phyloP scores from a whole-genome alignment of 2,888 invertebrate species.

The Tetrapedia diversipes region DNA sequence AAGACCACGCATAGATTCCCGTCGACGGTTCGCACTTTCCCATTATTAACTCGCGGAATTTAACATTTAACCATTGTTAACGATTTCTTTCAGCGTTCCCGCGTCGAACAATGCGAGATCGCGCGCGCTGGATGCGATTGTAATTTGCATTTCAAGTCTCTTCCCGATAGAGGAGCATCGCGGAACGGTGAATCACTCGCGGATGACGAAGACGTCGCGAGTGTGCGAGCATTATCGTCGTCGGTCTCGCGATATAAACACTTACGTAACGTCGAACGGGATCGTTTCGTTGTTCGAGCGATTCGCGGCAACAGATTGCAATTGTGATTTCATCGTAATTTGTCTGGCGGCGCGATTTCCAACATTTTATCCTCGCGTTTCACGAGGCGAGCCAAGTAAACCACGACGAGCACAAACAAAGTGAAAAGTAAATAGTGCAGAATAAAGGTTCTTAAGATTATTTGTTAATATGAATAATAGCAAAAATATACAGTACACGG shows the following conservation, averaged over 20 bases:
- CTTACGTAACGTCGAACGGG: slow-evolving; percentile 38
- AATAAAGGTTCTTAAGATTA: too few relatives aligned
- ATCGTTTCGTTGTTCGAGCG: neutral
- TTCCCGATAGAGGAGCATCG: slow-evolving; percentile 39
- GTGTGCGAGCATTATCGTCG: slow-evolving; percentile 21
- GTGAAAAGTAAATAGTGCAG: too few relatives aligned
- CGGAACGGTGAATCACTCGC: slow-evolving; percentile 49
- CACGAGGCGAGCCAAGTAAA: too few relatives aligned
- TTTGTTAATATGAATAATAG: too few relatives aligned
- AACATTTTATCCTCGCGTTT: neutral
- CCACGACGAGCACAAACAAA: too few relatives aligned
- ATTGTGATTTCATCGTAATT: neutral
- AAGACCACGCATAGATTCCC: too few relatives aligned
- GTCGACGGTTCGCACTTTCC: neutral
- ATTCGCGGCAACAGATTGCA: neutral
- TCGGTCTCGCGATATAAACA: slow-evolving; percentile 31
- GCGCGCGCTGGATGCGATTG: neutral
- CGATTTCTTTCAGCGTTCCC: neutral
- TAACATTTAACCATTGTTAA: slow-evolving; percentile 9
- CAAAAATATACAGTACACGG: too few relatives aligned
- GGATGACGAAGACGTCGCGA: neutral
- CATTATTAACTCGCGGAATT: slow-evolving; percentile 4
- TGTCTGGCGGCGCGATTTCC: neutral
- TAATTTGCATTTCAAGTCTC: slow-evolving; percentile 43
- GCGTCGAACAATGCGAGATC: slow-evolving; percentile 16